These are phyloP conservation scores for Atrina japonica DNA, from an alignment of 2,888 invertebrate species.

Conservation along the genomic window DNA sequence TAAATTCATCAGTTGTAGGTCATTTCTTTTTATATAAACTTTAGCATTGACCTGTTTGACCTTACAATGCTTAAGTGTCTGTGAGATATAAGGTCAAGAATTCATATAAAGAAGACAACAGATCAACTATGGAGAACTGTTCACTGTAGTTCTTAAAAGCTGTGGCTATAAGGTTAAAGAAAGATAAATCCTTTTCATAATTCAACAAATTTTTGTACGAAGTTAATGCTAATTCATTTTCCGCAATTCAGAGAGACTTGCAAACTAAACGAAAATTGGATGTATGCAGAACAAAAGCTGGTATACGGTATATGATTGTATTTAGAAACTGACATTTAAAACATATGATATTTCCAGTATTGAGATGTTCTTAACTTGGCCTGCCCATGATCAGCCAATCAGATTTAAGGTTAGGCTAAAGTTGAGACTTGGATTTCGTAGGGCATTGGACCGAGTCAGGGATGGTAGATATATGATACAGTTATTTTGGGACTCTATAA, in stretches of 20 bases:
- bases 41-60: not conserved
- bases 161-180: not conserved
- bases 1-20: conserved; percentile 9
- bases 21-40: conserved; percentile 7
- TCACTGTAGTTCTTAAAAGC: conserved; percentile 1
- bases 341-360: too few relatives aligned
- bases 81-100: not conserved
- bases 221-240: not conserved
- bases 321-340: too few relatives aligned
- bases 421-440: too few relatives aligned
- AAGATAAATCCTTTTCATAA: not conserved
- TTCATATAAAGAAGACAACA: not conserved
- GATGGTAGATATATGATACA: too few relatives aligned
- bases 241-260: not conserved
- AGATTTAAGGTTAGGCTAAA: too few relatives aligned
- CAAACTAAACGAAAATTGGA: not conserved
- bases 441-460: too few relatives aligned
- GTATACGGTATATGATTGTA: too few relatives aligned
- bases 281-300: too few relatives aligned
- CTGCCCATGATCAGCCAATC: too few relatives aligned
- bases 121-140: not conserved
- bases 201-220: not conserved
- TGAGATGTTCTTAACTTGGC: too few relatives aligned
- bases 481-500: too few relatives aligned
- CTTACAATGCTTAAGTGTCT: not conserved